Base-by-base conservation (phyloP, 2,888 invertebrate species). In the Hyppa rectilinea region DNA sequence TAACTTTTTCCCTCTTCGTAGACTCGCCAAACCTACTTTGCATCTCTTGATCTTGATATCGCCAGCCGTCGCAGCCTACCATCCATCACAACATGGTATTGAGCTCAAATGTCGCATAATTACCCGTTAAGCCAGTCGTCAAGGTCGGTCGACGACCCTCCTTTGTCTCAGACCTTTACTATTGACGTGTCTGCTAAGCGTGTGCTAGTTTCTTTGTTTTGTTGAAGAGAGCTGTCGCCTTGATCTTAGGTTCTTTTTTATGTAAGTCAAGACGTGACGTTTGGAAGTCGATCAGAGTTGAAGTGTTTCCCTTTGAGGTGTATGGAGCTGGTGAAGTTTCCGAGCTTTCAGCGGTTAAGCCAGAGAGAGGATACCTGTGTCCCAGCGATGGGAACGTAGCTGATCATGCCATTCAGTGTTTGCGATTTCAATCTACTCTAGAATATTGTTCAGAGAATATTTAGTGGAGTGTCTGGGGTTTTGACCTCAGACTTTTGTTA, bases 131-230 rank as follows among this genome's bases (percentile, higher is more conserved):
- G 69, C 79, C 63, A 74, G 70, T 83, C 68, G 9, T 60, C 76
- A 80, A 83, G 80, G 83, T 59, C 80, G 80, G 80, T 67, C 83
- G 59, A 10, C 31, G 81, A 80, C 76, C 80, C 56, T 55, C 36
- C 81, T 83, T 81, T 81, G 80, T 81, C 71, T 73, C 62, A 56
- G 26, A 82, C 49, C 80, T 72, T 62, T 34, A 34, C 82, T 73
- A 59, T 67, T 60, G 43, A 62, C 71, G 78, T 72, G 61, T 67
- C 60, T 53, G 45, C 34, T 53, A 38, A 52, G 31, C 52, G 45
- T 81, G 78, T 50, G 49, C 63, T 68, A 55, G 63, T 61, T 77
- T 26, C 66, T 74, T 74, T 75, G 47, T 75, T 79, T 64, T 40
- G 20, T 31, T 26, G 23, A 55, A 59, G 45, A 52, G 60, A 45